Evolutionary conservation across 2,888 invertebrate genomes (phyloP).

Genomic region (Acleris holmiana): DNA sequence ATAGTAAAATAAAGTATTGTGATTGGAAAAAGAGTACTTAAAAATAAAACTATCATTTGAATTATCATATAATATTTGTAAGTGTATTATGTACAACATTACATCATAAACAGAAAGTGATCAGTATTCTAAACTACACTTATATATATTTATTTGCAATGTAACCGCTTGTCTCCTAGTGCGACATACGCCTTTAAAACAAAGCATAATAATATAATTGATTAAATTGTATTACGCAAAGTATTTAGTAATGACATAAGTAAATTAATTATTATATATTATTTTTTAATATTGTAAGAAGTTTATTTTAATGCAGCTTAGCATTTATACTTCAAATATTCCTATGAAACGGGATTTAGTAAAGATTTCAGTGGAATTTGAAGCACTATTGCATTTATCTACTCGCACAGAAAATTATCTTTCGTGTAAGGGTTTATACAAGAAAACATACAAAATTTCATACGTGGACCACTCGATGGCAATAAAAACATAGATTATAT

Average conservation of each 20-base stretch:
- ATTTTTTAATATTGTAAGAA: slow-evolving; percentile 39
- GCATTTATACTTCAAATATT: slow-evolving; percentile 22
- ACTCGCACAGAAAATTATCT: slow-evolving; percentile 4
- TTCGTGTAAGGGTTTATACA: slow-evolving; percentile 14
- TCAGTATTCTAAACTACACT: slow-evolving; percentile 30
- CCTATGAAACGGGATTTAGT: slow-evolving; percentile 18
- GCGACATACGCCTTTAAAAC: slow-evolving; percentile 3
- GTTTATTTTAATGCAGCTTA: slow-evolving; percentile 33
- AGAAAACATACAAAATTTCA: slow-evolving; percentile 24
- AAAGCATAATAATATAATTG: slow-evolving; percentile 18
- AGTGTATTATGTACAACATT: slow-evolving; percentile 29
- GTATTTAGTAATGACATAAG: slow-evolving; percentile 40
- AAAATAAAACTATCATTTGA: slow-evolving; percentile 29
- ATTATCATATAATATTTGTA: slow-evolving; percentile 23
- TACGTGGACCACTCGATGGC: slow-evolving; percentile 50
- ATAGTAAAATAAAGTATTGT: slow-evolving; percentile 36
- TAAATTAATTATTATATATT: slow-evolving; percentile 35
- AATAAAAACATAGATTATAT: slow-evolving; percentile 41
- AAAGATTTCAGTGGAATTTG: neutral
- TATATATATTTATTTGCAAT: slow-evolving; percentile 15
- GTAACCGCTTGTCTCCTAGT: slow-evolving; percentile 18
- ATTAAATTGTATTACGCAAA: slow-evolving; percentile 17
- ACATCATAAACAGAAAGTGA: slow-evolving; percentile 25
- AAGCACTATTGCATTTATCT: slow-evolving; percentile 27
- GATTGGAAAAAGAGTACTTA: slow-evolving; percentile 41